phyloP scores from a whole-genome alignment of 2,113 vertebrate species.

The Nettapus auritus region DNA sequence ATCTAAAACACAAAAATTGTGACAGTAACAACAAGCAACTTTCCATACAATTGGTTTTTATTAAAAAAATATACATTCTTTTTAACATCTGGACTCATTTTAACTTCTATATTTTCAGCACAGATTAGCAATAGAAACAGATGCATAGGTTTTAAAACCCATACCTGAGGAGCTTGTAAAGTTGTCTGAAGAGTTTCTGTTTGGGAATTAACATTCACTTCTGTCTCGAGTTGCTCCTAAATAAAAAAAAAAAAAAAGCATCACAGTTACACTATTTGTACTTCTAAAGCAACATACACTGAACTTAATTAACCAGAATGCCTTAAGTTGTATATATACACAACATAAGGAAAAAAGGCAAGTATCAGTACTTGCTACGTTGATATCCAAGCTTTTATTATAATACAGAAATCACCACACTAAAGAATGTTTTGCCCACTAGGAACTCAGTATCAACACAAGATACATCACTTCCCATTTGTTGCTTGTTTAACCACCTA shows the following conservation, averaged over 20 bases:
- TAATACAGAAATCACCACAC: neutral
- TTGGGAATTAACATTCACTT: constrained; percentile 74
- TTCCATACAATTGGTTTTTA: constrained; percentile 17
- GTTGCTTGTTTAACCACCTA: neutral
- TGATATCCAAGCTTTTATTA: neutral
- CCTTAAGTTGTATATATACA: neutral
- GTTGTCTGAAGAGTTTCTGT: constrained; percentile 77
- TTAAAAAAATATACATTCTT: neutral
- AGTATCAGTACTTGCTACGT: fast-evolving
- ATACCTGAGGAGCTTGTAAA: constrained; percentile 83
- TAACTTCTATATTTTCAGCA: neutral
- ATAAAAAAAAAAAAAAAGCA: neutral
- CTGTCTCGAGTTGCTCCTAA: constrained; percentile 77
- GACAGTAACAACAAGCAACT: constrained; percentile 50
- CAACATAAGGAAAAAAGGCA: neutral
- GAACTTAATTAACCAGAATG: neutral
- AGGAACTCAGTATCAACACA: neutral
- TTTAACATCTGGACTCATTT: constrained; percentile 15
- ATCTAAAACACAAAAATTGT: constrained; percentile 66
- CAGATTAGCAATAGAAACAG: neutral
- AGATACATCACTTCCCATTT: neutral
- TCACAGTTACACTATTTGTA: neutral
- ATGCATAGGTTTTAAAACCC: neutral
- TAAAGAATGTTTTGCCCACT: neutral
- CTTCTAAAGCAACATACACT: neutral